These are phyloP conservation scores for Gnatocerus cornutus DNA, from an alignment of 2,888 invertebrate genomes.

Conservation along the genomic window DNA sequence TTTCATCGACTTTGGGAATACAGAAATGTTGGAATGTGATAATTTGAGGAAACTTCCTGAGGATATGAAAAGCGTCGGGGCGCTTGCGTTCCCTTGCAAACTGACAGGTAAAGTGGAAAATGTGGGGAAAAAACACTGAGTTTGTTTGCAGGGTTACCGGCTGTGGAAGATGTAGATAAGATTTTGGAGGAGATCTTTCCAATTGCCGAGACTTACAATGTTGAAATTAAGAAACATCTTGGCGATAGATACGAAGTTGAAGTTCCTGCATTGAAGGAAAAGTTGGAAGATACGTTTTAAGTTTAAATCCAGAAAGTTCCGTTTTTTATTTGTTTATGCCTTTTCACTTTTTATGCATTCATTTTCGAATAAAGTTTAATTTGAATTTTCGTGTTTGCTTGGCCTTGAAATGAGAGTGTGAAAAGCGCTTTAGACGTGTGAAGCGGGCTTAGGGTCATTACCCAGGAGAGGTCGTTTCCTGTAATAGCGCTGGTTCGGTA, in stretches of 20 bases:
- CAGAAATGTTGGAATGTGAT: constrained; percentile 47
- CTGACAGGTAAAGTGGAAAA: constrained; percentile 55
- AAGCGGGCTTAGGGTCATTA: constrained; percentile 5
- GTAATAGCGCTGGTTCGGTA: constrained; percentile 19
- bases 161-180: constrained; percentile 45
- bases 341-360: constrained; percentile 2
- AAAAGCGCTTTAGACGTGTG: background rate
- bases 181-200: constrained; percentile 50
- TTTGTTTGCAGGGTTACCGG: constrained; percentile 54
- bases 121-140: constrained; percentile 1
- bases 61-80: constrained; percentile 54
- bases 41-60: constrained; percentile 60
- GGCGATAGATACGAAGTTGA: constrained; percentile 53
- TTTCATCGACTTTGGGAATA: constrained; percentile 65
- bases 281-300: background rate
- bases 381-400: background rate
- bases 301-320: background rate
- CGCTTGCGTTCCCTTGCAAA: constrained; percentile 57
- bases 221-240: constrained; percentile 50
- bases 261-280: constrained; percentile 56
- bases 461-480: constrained; percentile 15
- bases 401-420: too few relatives aligned
- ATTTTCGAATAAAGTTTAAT: too few relatives aligned
- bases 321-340: background rate
- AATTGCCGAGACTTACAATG: constrained; percentile 52